Evolutionary conservation across 2,797 vertebrate genomes (phyloP), one percentile per base, ranked within the genome.

Genomic region (Acanthurus leucopareius): DNA sequence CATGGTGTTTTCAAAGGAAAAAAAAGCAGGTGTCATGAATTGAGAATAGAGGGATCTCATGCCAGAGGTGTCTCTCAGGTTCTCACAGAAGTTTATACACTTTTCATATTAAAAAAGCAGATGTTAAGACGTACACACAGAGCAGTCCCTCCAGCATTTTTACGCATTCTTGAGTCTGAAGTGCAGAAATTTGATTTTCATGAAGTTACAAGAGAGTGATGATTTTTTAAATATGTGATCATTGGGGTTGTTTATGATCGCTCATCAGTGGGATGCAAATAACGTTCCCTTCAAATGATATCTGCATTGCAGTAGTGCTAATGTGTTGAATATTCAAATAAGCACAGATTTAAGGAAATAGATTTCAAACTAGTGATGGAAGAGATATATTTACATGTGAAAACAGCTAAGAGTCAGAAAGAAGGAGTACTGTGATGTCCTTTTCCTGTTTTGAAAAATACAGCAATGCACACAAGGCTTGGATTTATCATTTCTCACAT

Each of bases 1-100:
- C 83, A 92, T 89, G 89, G 85, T 89, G 76, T 93, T 88, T 88
- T 89, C 74, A 92, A 85, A 88, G 77, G 68, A 75, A 78, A 77
- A 35, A 35, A 56, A 40, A 81, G 72, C 53, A 68, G 69, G 68
- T 86, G 38, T 82, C 69, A 73, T 51, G 25, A 53, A 61, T 69
- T 45, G 81, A 77, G 32, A 64, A 40, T 40, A 48, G 74, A 84
- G 57, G 49, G 59, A 45, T 79, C 35, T 63, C 35, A 66, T 62
- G 68, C 53, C 59, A 80, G 73, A 69, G 40, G 73, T 84, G 40
- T 73, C 15, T 69, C 59, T 64, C 59, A 73, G 63, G 73, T 82
- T 57, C 3, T 7, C 62, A 74, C 57, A 73, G 45, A 69, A 82
- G 11, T 32, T 67, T 71, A 42, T 64, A 67, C 10, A 63, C 69